These are phyloP conservation scores for Didymodactylos carnosus DNA, from an alignment of 2,888 invertebrate species.

Conservation along the genomic window DNA sequence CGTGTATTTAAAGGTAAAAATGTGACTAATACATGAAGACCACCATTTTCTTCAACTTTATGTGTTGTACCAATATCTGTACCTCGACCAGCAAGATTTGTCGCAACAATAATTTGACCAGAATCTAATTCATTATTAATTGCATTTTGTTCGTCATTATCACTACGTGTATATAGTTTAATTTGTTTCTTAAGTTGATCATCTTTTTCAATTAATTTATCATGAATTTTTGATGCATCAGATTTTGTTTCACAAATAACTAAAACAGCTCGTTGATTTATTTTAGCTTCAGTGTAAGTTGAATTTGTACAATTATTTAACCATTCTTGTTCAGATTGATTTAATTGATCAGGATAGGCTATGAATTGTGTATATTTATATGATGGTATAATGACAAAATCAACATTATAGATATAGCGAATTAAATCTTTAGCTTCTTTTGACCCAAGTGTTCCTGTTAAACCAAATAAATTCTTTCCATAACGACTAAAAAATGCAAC, in stretches of 20 bases:
- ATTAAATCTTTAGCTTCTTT: too few relatives aligned
- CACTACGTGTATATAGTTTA: background rate
- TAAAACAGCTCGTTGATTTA: background rate
- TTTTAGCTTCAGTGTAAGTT: background rate
- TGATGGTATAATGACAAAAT: too few relatives aligned
- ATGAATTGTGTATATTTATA: background rate
- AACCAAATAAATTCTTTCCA: too few relatives aligned
- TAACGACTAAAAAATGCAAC: too few relatives aligned
- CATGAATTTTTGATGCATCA: background rate
- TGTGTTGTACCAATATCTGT: conserved; percentile 14
- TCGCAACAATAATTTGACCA: background rate
- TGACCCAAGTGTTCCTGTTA: too few relatives aligned
- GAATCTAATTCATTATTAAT: background rate
- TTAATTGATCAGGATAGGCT: background rate
- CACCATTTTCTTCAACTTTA: conserved; percentile 13
- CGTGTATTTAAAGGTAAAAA: conserved; percentile 16
- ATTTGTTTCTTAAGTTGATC: background rate
- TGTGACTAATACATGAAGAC: conserved; percentile 16
- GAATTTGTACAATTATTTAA: background rate
- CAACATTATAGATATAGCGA: too few relatives aligned
- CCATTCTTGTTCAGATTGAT: background rate
- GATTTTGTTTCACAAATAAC: conserved; percentile 14
- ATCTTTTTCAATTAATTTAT: background rate
- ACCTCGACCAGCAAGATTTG: conserved; percentile 16
- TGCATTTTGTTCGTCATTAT: background rate